phyloP scores from a whole-genome alignment of 2,797 vertebrate genomes.

The Zalophus californianus region DNA sequence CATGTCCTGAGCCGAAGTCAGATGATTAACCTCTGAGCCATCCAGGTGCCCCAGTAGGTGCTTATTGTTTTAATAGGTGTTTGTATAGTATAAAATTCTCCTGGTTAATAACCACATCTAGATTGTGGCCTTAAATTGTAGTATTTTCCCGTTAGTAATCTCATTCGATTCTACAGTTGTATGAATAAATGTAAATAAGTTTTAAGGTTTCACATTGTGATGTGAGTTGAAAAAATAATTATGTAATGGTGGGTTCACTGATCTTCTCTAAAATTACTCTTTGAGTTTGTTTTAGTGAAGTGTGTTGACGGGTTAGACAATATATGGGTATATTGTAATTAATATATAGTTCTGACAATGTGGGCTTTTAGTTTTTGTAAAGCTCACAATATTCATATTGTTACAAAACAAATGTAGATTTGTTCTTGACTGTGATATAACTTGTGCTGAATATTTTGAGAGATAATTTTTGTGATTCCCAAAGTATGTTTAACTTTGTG shows the following conservation, averaged over 20 bases:
- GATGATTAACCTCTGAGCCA: too few species aligned
- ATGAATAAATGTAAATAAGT: conserved; percentile 37
- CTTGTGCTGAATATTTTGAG: neutral
- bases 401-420: neutral
- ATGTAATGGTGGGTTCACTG: neutral
- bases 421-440: conserved; percentile 20
- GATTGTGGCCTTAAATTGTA: conserved; percentile 13
- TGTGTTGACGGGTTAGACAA: neutral
- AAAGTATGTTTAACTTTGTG: conserved; percentile 36
- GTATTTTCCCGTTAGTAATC: neutral
- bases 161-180: neutral
- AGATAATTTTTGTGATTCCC: conserved; percentile 9
- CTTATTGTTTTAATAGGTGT: neutral
- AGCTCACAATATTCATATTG: neutral
- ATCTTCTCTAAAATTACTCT: neutral
- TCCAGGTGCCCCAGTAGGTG: neutral
- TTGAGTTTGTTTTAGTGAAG: conserved; percentile 38
- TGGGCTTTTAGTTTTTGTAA: conserved; percentile 4
- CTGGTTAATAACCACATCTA: neutral
- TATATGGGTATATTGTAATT: neutral
- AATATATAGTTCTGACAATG: neutral
- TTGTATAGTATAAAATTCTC: neutral
- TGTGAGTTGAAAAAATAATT: conserved; percentile 51
- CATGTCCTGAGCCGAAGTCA: too few species aligned
- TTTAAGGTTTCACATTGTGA: conserved; percentile 29